Evolutionary conservation across 2,113 vertebrate genomes (phyloP), one percentile per base, ranked within the genome.

Genomic region (Alces alces): DNA sequence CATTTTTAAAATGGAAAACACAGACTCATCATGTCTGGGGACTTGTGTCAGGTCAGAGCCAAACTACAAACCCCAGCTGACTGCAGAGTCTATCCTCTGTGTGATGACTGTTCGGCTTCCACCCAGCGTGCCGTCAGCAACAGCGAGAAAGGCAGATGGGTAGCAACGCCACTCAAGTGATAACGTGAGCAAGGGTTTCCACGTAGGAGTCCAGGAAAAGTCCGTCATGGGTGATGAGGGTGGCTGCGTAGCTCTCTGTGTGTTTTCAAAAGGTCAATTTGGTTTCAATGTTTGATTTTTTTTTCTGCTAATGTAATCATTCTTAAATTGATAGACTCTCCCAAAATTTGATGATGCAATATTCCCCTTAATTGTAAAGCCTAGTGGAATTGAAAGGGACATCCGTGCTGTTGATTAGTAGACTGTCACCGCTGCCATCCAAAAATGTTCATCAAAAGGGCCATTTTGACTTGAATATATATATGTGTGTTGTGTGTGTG

Each of bases 141-240:
- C 28, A n/a, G 7, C 10, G 54, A 43, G 86, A 36, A 91, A 94
- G 61, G 39, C 36, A 3, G 2, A 0, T 6, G 33, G 21, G 43
- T 4, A 15, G 7, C 2, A 21, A 13, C 0, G 14, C 58, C 17
- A 0, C 36, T 43, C 6, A 6, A 0, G 1, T 21, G 79, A 8
- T 27, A 23, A 60, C 25, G 36, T 2, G 25, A 33, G 11, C 5
- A 5, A 57, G 70, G 43, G 25, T 25, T 55, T 96, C 86, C 39
- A 4, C 2, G 10, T 0, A 33, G 30, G 55, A 91, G 91, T 27
- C 45, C 83, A 60, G 25, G 17, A 60, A 47, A 33, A 33, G 30
- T 73, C 57, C 16, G 9, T 36, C 5, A 0, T 3, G 45, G 36
- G 15, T 33, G 9, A 10, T 55, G 33, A 30, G n/a, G 10, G 25